phyloP scores from a whole-genome alignment of 1,140 invertebrate genomes.

The Drosophila carrolli region DNA sequence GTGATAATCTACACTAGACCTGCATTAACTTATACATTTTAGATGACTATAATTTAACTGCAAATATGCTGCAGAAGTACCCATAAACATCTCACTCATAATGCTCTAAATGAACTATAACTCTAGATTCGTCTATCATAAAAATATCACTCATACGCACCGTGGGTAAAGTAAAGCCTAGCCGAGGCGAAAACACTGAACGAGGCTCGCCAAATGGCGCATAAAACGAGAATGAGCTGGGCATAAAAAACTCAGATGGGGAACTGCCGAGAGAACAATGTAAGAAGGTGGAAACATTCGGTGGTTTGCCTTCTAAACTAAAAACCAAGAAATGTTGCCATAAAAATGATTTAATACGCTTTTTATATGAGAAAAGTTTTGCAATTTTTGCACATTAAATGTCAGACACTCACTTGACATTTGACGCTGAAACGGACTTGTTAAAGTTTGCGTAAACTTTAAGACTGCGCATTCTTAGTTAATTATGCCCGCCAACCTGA shows the following conservation, averaged over 20 bases:
- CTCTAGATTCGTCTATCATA: constrained; percentile 34
- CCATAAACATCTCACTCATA: constrained; percentile 40
- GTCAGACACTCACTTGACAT: constrained; percentile 54
- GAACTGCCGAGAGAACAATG: constrained; percentile 31
- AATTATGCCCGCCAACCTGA: constrained; percentile 41
- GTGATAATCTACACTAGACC: neutral
- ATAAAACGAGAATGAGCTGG: constrained; percentile 35
- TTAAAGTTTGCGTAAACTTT: constrained; percentile 58
- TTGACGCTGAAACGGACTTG: constrained; percentile 37
- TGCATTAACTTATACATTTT: constrained; percentile 13
- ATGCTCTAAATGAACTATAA: constrained; percentile 53
- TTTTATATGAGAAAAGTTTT: constrained; percentile 68
- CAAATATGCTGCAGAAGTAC: constrained; percentile 22
- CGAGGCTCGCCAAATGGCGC: constrained; percentile 25
- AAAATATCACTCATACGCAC: constrained; percentile 63
- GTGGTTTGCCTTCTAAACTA: constrained; percentile 20
- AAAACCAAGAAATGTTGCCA: constrained; percentile 51
- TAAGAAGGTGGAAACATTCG: constrained; percentile 32
- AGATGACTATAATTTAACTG: constrained; percentile 22
- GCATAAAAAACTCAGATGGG: constrained; percentile 34
- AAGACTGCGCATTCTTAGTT: constrained; percentile 45
- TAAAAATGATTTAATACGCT: constrained; percentile 67
- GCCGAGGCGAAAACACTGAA: constrained; percentile 12
- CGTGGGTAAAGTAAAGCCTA: constrained; percentile 29
- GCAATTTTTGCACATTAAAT: constrained; percentile 66